Base-by-base conservation (phyloP, 2,888 invertebrate genomes). In the Mythimna vitellina region DNA sequence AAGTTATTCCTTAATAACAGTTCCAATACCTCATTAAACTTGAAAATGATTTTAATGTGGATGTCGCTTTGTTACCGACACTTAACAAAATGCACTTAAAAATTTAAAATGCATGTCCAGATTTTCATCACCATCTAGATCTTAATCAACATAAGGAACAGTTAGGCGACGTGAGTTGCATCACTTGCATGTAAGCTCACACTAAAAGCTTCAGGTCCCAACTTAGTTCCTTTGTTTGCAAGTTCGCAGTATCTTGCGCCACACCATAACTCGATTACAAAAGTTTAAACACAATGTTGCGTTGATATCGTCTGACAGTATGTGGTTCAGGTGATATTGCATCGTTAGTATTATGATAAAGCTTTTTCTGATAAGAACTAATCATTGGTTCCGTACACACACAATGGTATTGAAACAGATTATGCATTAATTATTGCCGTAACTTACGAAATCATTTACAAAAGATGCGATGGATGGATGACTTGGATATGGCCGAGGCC, bases 281-380 rank as follows among this genome's bases (percentile, higher is more conserved):
- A 83, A 89, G 86, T 86, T 88, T 83, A 75, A 81, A 85, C 84
- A 86, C 80, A 87, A 85, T 78, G 83, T 81, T 74, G 70, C 64
- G 87, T 82, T 84, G 81, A 87, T 85, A 82, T 72, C 64, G 14
- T 71, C 56, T 73, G 86, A 81, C 86, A 60, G 49, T 53, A 65
- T 79, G 78, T 62, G 80, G 80, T 74, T 60, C 77, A 76, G 77
- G 78, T 85, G 77, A 77, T 64, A 49, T 70, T 74, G 69, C 70
- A 61, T 57, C 57, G 32, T 20, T 65, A 56, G 65, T 69, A 57
- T 78, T 65, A 74, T 75, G 60, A 25, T 65, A 0, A 81, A 72
- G 56, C n/a, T 65, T 38, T 74, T 42, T 20, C 22, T 46, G 57
- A 67, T 66, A 64, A 57, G n/a, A n/a, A n/a, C 5, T 51, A 12